Conservation (phyloP, 1,140 invertebrate species). For the Lepidurus packardi region DNA sequence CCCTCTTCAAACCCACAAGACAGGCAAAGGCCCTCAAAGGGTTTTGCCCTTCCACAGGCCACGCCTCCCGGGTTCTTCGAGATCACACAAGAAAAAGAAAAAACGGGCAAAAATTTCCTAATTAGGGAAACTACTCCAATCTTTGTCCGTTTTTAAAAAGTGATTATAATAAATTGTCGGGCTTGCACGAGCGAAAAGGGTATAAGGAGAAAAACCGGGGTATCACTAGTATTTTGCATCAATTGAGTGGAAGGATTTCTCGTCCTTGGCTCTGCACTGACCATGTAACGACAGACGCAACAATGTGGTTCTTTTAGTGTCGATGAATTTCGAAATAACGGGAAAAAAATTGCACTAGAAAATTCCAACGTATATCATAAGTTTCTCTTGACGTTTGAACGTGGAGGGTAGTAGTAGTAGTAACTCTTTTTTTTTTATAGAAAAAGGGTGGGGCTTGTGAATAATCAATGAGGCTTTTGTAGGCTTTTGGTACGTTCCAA, state of each 20-base stretch:
- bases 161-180: not conserved
- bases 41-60: not conserved
- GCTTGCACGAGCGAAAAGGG: not conserved
- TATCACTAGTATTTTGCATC: conserved; percentile 13
- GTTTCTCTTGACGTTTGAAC: not conserved
- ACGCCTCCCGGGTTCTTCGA: not conserved
- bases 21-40: not conserved
- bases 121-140: not conserved
- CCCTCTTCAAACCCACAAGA: not conserved
- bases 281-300: not conserved
- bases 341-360: not conserved
- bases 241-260: not conserved
- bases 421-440: conserved; percentile 6
- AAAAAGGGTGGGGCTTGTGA: conserved; percentile 13
- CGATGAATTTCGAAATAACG: not conserved
- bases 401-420: not conserved
- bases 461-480: conserved; percentile 22
- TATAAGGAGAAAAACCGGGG: not conserved
- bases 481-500: conserved; percentile 21
- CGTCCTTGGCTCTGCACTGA: not conserved
- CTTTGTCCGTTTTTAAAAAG: not conserved
- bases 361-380: conserved; percentile 20
- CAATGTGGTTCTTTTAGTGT: not conserved
- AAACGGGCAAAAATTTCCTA: not conserved
- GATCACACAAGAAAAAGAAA: not conserved